These are phyloP conservation scores for Nyctibius grandis DNA, from an alignment of 2,797 vertebrate genomes.

Conservation along the genomic window DNA sequence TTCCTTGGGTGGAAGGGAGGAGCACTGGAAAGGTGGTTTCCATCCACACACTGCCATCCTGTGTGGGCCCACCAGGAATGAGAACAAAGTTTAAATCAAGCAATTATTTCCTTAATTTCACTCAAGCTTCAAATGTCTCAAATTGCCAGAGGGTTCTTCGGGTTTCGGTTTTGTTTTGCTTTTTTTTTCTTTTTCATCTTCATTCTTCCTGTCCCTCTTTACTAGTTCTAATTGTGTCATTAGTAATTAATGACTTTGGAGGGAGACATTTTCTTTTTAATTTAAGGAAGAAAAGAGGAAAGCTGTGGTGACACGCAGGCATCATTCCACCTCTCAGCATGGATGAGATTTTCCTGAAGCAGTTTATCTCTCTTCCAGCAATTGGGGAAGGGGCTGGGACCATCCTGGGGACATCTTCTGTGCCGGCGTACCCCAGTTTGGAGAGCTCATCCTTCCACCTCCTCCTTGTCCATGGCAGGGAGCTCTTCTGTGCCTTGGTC, in stretches of 20 bases:
- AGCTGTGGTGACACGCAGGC: not conserved
- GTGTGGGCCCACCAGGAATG: not conserved
- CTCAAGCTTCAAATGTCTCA: not conserved
- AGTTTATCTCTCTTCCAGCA: not conserved
- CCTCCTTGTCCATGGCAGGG: not conserved
- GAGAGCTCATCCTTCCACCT: not conserved
- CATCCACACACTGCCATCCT: not conserved
- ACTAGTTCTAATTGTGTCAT: conserved; percentile 49
- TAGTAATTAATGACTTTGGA: conserved; percentile 66
- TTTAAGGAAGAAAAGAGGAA: conserved; percentile 18
- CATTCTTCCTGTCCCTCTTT: not conserved
- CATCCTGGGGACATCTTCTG: fast-evolving
- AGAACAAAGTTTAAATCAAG: not conserved
- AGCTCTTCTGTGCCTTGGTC: not conserved
- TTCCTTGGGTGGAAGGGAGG: not conserved
- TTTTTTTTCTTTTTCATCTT: not conserved
- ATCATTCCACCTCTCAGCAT: not conserved
- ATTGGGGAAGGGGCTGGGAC: not conserved
- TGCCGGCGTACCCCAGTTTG: not conserved
- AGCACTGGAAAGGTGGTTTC: not conserved
- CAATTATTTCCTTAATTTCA: conserved; percentile 32
- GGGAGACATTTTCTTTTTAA: conserved; percentile 53
- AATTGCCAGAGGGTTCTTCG: not conserved
- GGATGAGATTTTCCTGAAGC: not conserved
- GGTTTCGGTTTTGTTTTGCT: not conserved